These are phyloP conservation scores for Enteromius fasciolatus DNA, from an alignment of 2,797 vertebrate species.

Conservation along the genomic window DNA sequence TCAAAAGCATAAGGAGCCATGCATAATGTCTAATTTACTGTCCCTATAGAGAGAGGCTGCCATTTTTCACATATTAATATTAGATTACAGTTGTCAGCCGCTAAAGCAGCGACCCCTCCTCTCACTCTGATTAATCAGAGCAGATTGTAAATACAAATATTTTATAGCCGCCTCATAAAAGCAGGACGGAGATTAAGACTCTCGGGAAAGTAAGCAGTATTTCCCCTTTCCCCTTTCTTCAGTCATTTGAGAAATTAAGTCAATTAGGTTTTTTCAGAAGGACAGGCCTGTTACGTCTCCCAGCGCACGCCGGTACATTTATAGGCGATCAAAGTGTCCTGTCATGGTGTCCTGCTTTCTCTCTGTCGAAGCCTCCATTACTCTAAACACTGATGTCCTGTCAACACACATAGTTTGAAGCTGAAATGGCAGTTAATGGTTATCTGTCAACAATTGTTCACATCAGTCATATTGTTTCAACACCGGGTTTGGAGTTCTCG, in stretches of 20 bases:
- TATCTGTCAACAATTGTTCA: constrained; percentile 44
- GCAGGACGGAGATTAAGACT: constrained; percentile 60
- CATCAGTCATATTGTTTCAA: constrained; percentile 45
- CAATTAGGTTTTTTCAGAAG: constrained; percentile 66
- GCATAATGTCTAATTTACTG: constrained; percentile 98
- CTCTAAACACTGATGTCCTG: constrained; percentile 28
- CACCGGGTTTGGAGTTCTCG: constrained; percentile 26
- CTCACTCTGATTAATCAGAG: constrained; percentile 84
- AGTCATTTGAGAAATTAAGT: constrained; percentile 68
- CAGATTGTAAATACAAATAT: constrained; percentile 85
- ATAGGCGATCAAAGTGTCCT: constrained; percentile 66
- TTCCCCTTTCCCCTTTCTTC: constrained; percentile 50
- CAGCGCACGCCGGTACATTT: constrained; percentile 66
- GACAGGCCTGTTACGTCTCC: constrained; percentile 53
- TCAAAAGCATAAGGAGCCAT: constrained; percentile 85
- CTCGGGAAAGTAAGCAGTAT: constrained; percentile 56
- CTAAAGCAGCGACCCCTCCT: constrained; percentile 78
- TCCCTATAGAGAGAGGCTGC: constrained; percentile 85
- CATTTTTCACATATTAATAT: constrained; percentile 97
- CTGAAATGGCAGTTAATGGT: constrained; percentile 32
- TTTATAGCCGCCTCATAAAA: constrained; percentile 81
- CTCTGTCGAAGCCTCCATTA: constrained; percentile 24
- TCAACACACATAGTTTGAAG: constrained; percentile 16
- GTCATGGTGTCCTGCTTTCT: constrained; percentile 54
- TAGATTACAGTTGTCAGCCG: constrained; percentile 87